These are phyloP conservation scores for Drosophila sulfurigaster DNA, from an alignment of 1,140 invertebrate genomes.

Conservation along the genomic window DNA sequence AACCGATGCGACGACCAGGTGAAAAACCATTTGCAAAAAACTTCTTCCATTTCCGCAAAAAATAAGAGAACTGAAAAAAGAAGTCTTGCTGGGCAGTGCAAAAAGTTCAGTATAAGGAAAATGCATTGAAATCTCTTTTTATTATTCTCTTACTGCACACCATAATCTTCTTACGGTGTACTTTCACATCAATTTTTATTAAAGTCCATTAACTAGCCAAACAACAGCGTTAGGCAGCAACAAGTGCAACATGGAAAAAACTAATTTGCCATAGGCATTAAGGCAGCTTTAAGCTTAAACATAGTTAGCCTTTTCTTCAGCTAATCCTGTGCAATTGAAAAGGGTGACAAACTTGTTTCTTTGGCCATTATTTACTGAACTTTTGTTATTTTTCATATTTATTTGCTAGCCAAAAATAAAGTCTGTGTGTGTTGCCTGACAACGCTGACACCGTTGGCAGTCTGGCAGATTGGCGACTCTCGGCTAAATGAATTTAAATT, in stretches of 20 bases:
- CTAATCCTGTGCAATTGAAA: constrained; percentile 3
- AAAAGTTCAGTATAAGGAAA: constrained; percentile 15
- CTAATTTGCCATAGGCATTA: not conserved
- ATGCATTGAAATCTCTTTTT: constrained; percentile 30
- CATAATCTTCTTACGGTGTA: constrained; percentile 5
- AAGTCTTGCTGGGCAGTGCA: constrained; percentile 2
- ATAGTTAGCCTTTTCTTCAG: not conserved
- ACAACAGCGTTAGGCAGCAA: not conserved
- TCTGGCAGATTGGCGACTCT: constrained; percentile 16
- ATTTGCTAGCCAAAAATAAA: constrained; percentile 10
- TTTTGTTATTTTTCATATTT: not conserved
- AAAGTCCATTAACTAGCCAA: constrained; percentile 11
- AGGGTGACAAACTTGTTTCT: not conserved
- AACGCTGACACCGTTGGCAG: constrained; percentile 24
- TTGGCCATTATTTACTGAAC: not conserved
- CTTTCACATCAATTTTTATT: constrained; percentile 48
- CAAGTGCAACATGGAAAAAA: not conserved
- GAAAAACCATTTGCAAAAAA: constrained; percentile 61
- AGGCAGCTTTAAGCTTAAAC: not conserved
- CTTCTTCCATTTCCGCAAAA: constrained; percentile 42
- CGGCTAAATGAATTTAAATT: constrained; percentile 75
- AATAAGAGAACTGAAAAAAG: constrained; percentile 2
- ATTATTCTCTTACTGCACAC: not conserved
- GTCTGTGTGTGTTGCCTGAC: constrained; percentile 42
- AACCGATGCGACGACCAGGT: constrained; percentile 42